Percentiles rank a stretch among this genome's conserved stretches.
Conservation (phyloP, 2,888 invertebrate genomes). For the Volucella zonaria region DNA sequence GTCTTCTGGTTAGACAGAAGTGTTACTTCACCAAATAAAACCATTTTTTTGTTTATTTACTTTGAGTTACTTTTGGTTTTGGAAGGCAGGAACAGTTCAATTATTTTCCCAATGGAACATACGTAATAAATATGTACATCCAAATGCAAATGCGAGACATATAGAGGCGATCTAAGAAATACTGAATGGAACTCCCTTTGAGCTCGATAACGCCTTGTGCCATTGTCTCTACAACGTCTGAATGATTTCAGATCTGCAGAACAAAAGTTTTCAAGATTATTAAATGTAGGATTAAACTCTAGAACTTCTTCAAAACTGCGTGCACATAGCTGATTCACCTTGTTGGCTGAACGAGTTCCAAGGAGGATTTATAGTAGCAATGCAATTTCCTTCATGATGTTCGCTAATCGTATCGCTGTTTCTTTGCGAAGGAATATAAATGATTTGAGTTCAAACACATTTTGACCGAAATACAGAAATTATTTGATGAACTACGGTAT, state of each 20-base stretch:
- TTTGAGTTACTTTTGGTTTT: no score
- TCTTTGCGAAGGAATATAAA: constrained; percentile 97
- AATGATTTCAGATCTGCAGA: constrained; percentile 95
- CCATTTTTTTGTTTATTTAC: not conserved
- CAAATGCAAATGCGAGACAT: constrained; percentile 99
- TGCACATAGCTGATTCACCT: constrained; percentile 97
- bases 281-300: constrained; percentile 90
- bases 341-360: constrained; percentile 94
- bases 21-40: constrained; percentile 2
- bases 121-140: constrained; percentile 89
- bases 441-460: constrained; percentile 85
- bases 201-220: constrained; percentile 98
- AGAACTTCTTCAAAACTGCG: constrained; percentile 97
- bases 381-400: constrained; percentile 99
- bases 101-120: constrained; percentile 75
- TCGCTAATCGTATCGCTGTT: constrained; percentile 97
- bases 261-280: constrained; percentile 90
- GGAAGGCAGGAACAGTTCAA: not conserved
- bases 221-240: constrained; percentile 99
- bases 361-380: constrained; percentile 95
- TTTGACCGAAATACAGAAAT: no score
- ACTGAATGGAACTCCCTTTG: constrained; percentile 98
- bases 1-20: no score
- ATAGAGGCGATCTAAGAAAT: constrained; percentile 99
- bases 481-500: no score